Evolutionary conservation across 2,888 invertebrate species (phyloP).

Genomic region (Scaptomyza cyrtandrae): DNA sequence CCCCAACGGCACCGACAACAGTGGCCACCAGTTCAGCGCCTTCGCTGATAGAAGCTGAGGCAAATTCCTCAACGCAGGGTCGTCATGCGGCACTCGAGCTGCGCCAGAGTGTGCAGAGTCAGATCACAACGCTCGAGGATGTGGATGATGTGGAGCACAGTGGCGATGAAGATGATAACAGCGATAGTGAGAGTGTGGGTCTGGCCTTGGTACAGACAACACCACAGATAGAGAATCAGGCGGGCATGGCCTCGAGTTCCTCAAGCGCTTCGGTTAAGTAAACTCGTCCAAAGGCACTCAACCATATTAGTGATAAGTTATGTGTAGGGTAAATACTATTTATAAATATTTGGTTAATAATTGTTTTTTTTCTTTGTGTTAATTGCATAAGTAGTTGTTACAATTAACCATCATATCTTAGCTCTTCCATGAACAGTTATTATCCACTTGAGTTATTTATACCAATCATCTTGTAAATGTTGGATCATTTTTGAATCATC

Average conservation of each 20-base stretch:
- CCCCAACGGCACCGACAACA: constrained; percentile 41
- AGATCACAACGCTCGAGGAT: constrained; percentile 79
- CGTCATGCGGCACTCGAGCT: constrained; percentile 66
- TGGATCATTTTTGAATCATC: constrained; percentile 27
- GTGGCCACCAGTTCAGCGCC: constrained; percentile 68
- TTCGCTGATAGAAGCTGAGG: constrained; percentile 54
- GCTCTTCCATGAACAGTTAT: constrained; percentile 65
- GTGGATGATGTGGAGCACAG: constrained; percentile 61
- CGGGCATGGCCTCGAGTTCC: constrained; percentile 59
- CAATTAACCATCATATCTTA: constrained; percentile 68
- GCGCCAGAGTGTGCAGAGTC: constrained; percentile 75
- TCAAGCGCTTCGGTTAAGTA: constrained; percentile 72
- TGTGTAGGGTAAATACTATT: constrained; percentile 6
- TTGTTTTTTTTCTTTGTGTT: constrained; percentile 7
- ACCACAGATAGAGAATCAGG: constrained; percentile 60
- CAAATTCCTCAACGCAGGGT: constrained; percentile 27
- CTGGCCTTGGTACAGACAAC: constrained; percentile 61
- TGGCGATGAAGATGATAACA: constrained; percentile 46
- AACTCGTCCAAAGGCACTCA: constrained; percentile 38
- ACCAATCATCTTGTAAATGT: constrained; percentile 53
- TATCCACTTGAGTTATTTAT: constrained; percentile 26
- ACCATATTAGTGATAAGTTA: constrained; percentile 37
- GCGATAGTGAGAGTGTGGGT: constrained; percentile 61
- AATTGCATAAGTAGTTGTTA: constrained; percentile 45
- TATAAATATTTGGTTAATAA: constrained; percentile 3